Conservation (phyloP, 1,140 invertebrate species). For the Chelonus insularis region DNA sequence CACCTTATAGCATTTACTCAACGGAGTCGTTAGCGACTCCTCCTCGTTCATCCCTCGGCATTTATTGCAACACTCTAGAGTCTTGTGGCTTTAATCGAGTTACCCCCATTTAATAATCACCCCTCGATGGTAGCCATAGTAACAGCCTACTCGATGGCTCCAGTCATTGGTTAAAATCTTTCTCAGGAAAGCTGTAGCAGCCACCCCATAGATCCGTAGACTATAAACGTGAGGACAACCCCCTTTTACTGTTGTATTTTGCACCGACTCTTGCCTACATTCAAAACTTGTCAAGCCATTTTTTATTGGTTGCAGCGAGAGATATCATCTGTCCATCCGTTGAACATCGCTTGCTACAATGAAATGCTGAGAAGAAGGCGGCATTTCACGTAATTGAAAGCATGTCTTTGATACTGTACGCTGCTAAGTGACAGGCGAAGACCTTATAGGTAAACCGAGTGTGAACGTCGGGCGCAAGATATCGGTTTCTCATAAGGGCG, state of each 20-base stretch:
- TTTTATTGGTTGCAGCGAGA: background rate
- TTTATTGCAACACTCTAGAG: constrained; percentile 19
- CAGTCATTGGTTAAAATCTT: constrained; percentile 18
- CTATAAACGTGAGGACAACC: background rate
- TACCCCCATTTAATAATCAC: constrained; percentile 52
- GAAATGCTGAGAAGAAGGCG: constrained; percentile 22
- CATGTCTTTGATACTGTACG: constrained; percentile 34
- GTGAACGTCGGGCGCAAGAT: constrained; percentile 24
- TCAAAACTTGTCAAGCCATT: background rate
- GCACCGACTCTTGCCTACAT: background rate
- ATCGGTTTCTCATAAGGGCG: constrained; percentile 28
- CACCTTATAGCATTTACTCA: constrained; percentile 37
- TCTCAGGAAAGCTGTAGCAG: constrained; percentile 27
- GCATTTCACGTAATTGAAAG: constrained; percentile 47
- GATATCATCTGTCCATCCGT: constrained; percentile 1
- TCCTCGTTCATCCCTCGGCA: background rate
- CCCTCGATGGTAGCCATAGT: constrained; percentile 49
- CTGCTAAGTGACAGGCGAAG: constrained; percentile 50
- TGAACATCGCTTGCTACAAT: background rate
- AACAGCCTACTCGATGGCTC: constrained; percentile 37
- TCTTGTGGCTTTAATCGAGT: constrained; percentile 46
- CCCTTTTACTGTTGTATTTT: background rate
- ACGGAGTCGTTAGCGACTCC: constrained; percentile 25
- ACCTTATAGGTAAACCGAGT: constrained; percentile 47
- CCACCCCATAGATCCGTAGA: too few species aligned